Base-by-base conservation (phyloP, 2,797 vertebrate species). In the Discoglossus pictus region DNA sequence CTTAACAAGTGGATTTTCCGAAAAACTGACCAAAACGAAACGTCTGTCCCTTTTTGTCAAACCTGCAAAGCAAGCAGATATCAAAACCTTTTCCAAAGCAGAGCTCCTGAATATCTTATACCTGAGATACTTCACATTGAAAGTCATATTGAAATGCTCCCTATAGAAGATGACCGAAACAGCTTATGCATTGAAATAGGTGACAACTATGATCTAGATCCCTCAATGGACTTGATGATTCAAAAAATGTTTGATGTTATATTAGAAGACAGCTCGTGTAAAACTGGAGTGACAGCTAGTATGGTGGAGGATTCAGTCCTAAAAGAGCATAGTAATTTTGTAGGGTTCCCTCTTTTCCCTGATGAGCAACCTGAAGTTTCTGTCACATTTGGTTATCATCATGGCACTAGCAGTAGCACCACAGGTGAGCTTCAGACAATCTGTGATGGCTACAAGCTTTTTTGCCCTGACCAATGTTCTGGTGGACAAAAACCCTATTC, bases 1-100 rank as follows among this genome's bases (percentile, higher is more conserved):
- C 23, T 47, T 21, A 47, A 44, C 15, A 44, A 47, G 44, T 12
- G 21, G 20, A 20, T 47, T 20, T 47, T 47, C 20, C n/a, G n/a
- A n/a, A 47, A 47, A 47, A 12, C 44, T 12, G 18, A 47, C 12
- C 11, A n/a, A n/a, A n/a, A n/a, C n/a, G n/a, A 47, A 21, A 23
- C 6, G 20, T 21, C 17, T 23, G 18, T 8, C 5, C 17, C 7
- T 7, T 44, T 44, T 1, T 17, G 16, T 10, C 42, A 17, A 17
- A 10, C 4, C 44, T 12, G 2, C 20, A 11, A 9, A 5, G 12
- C 44, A 6, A 21, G 13, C 8, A 7, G 15, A 17, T 2, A 8
- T 9, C 42, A 17, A 5, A 42, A 42, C 39, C 15, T 24, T 21
- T 23, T 7, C 6, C 9, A 7, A 21, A 47, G 2, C 2, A 20